Evolutionary conservation across 2,113 vertebrate species (phyloP), one percentile per base, ranked within the genome.

Genomic region (Leptobrachium ailaonicum): DNA sequence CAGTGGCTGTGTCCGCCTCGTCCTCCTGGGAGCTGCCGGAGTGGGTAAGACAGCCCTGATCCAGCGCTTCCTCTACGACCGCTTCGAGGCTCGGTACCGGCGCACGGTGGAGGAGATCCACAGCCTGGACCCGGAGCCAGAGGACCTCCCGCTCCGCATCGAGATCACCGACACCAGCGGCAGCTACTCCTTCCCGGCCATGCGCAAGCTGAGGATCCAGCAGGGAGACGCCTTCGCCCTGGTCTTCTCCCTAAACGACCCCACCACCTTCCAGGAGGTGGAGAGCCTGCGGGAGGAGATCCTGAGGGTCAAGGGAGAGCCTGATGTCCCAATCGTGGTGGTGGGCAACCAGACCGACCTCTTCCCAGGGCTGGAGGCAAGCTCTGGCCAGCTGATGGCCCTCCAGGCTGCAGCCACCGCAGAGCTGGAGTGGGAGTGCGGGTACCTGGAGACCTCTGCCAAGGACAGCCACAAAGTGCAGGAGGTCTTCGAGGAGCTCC

Each of bases 121-220:
- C 79, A 71, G 85, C 83, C 86, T 91, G 8, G 87, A 92, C 73
- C 89, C 86, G 69, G 86, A 89, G 63, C 75, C 77, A 0, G 82
- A 83, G 2, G 85, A 76, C 2, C 78, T 53, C 2, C 85, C 66
- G 12, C 76, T 88, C 73, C 85, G 79, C 1, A 84, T 92, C 41
- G 91, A 93, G 85, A 90, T 93, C 71, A 41, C 92, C 84, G 92
- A 93, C 87, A 91, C 92, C 0, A 90, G 91, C 75, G 92, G 92
- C 53, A 92, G 90, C 83, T 94, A 90, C 84, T 85, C 90, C 2
- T 93, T 93, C 87, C 92, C 92, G 53, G 92, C 92, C 72, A 92
- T 93, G 92, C 84, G 91, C 53, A 84, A 89, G 78, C 90, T 93
- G 41, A 83, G 87, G 79, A 92, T 93, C 84, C 85, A 86, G 1